Base-by-base conservation (phyloP, 2,888 invertebrate species). In the Amiota mariae region DNA sequence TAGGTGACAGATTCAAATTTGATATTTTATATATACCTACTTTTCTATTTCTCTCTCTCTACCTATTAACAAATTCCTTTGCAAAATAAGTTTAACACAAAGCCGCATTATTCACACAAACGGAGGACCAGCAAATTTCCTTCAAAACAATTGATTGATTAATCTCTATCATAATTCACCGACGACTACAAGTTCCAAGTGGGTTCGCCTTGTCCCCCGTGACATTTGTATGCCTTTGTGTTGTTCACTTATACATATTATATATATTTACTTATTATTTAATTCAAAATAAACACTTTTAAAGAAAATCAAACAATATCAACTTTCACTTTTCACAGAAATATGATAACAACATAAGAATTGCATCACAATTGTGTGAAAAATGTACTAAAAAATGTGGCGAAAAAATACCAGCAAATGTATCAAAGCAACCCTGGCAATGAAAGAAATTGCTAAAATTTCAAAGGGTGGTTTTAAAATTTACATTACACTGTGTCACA, bases 301-400 rank as follows among this genome's bases (percentile, higher is more conserved):
- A 36, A 36, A 2, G 6, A 36, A 12, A 10, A 46, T n/a, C n/a
- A 63, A 63, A 36, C 46, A 63, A 63, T 36, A 36, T 10, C 13
- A 20, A 63, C 63, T 63, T 63, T 63, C 63, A 63, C 63, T 63
- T 13, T 54, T 54, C n/a, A 54, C 8, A 36, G 6, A 36, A 36
- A 36, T 36, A 36, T 36, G 36, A 36, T 6, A 36, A 36, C 67
- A 51, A 68, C 18, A 51, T 12, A 51, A n/a, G n/a, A 68, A 68
- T 68, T 68, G 67, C 67, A 68, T 68, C 67, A 68, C 54, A 51
- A 36, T 36, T 36, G 2, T 36, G 36, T 2, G 36, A 36, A 6
- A 36, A 36, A 36, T 36, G 36, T 36, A 36, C 36, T 36, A 36
- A 36, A 36, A 36, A 36, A 36, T 36, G 8, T 6, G 36, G 4